Percentiles rank a stretch among this genome's conserved stretches.
These are phyloP conservation scores for Andricus quercusramuli DNA, from an alignment of 2,888 invertebrate genomes.

Conservation along the genomic window DNA sequence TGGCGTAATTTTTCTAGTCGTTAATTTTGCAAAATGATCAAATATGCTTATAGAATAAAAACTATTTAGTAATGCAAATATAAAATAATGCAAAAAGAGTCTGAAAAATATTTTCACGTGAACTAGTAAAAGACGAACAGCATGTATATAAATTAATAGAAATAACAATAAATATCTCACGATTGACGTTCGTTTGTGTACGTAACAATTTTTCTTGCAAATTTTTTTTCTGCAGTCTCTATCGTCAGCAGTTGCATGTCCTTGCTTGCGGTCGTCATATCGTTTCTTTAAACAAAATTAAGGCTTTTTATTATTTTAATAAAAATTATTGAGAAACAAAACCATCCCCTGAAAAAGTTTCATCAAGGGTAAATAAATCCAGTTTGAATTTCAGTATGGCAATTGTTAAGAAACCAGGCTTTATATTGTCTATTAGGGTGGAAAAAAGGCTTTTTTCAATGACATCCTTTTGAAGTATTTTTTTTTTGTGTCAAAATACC, in stretches of 20 bases:
- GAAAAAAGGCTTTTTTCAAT: too few species aligned
- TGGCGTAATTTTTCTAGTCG: too few species aligned
- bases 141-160: not conserved
- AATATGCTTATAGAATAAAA: too few species aligned
- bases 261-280: not conserved
- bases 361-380: not conserved
- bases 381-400: not conserved
- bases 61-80: too few species aligned
- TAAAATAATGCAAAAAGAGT: too few species aligned
- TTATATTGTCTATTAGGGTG: not conserved
- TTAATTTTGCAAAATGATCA: too few species aligned
- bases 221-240: not conserved
- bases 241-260: not conserved
- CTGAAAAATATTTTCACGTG: too few species aligned
- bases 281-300: not conserved
- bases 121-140: not conserved
- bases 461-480: too few species aligned
- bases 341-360: not conserved
- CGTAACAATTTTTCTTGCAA: not conserved
- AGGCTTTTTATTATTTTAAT: too few species aligned
- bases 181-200: not conserved
- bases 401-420: not conserved
- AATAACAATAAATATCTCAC: not conserved
- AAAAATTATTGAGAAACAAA: too few species aligned
- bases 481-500: too few species aligned